Conservation (phyloP, 2,113 vertebrate species). For the Dromas ardeola region DNA sequence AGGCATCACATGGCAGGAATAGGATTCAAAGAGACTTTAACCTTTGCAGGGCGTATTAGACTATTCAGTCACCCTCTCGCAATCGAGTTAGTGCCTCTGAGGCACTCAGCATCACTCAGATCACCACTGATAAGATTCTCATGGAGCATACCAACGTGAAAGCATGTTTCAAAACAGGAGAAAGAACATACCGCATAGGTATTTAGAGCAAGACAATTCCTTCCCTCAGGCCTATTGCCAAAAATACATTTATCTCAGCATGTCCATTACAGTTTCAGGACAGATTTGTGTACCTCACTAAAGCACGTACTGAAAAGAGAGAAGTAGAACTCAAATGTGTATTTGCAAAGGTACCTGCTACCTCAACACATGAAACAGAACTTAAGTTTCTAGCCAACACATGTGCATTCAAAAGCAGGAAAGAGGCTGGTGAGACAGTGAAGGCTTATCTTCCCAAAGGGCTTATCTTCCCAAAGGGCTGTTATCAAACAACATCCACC, state of each 20-base stretch:
- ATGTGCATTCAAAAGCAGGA: neutral
- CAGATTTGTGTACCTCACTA: neutral
- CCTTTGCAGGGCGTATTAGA: neutral
- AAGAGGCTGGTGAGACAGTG: neutral
- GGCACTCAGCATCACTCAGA: neutral
- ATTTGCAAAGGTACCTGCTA: neutral
- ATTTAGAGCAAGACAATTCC: neutral
- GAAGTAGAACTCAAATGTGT: neutral
- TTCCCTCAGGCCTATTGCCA: neutral
- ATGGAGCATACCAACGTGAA: neutral
- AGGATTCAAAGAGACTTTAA: neutral
- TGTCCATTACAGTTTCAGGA: neutral
- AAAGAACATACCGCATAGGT: neutral
- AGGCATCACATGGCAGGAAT: neutral
- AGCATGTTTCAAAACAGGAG: neutral
- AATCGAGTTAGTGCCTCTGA: neutral
- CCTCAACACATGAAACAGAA: neutral
- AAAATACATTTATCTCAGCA: neutral
- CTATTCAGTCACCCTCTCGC: neutral
- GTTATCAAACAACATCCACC: neutral
- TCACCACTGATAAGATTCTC: neutral
- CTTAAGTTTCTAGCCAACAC: neutral
- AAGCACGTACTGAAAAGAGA: neutral
- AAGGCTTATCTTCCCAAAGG: neutral
- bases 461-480: neutral